Evolutionary conservation across 2,888 invertebrate genomes (phyloP), one percentile per base, ranked within the genome.

Genomic region (Acanthococcus lagerstroemiae): DNA sequence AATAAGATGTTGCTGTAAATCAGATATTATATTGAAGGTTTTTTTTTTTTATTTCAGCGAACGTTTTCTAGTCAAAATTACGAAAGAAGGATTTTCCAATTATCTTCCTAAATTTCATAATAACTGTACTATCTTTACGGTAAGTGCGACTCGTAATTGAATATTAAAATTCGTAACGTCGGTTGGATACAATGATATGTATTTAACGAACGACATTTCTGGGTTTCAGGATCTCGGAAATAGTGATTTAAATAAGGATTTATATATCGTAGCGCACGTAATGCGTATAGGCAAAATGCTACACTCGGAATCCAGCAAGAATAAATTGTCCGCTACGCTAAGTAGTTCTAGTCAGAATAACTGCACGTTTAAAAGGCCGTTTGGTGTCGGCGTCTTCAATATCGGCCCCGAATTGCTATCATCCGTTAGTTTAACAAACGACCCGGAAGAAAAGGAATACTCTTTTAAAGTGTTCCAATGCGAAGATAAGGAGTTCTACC

Each of bases 241-340:
- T 70, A 84, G 88, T 48, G 95, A 95, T 76, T 81, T 93, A 63
- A 84, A 84, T 66, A 84, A 87, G 68, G 93, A 95, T 73, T 80
- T 94, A 24, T 93, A 88, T 80, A 80, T 95, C 70, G 87, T 95
- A 30, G 90, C 90, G 69, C 91, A 93, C 77, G 89, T 95, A 55
- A 87, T 93, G 78, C 83, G 95, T 58, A 86, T 92, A 63, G 95
- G 95, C 1, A 82, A 88, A 73, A 90, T 92, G 83, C 81, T 90
- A 17, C 83, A 83, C 54, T 83, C 85, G 1, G 83, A 83, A 46
- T 80, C 79, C 6, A 69, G 70, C 15, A 72, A 72, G 52, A n/a
- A n/a, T n/a, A 72, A 70, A 67, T 69, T 67, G 37, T 67, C 65
- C 12, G 55, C 66, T 4, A 50, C 67, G 7, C 67, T 66, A 12